Evolutionary conservation across 2,797 vertebrate genomes (phyloP).

Genomic region (Cichlasoma orientale): DNA sequence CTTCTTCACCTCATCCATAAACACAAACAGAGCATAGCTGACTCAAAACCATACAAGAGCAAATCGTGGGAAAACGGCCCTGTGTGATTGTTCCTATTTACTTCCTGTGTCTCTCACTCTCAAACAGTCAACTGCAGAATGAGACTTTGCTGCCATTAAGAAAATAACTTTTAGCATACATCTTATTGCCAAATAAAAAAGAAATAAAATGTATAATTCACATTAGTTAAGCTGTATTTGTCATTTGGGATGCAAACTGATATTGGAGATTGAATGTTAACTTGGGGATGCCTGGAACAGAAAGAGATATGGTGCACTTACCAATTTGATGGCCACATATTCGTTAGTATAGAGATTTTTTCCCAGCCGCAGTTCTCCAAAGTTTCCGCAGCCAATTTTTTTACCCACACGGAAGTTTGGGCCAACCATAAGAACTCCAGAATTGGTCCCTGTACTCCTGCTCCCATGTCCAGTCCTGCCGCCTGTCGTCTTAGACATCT

Average conservation of each 20-base stretch:
- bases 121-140: slow-evolving; percentile 11
- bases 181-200: neutral
- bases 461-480: slow-evolving; percentile 88
- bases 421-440: slow-evolving; percentile 98
- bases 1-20: slow-evolving; percentile 23
- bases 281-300: neutral
- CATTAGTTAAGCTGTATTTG: neutral
- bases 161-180: neutral
- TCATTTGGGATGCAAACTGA: neutral
- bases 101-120: slow-evolving; percentile 38
- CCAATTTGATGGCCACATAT: slow-evolving; percentile 99
- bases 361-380: slow-evolving; percentile 96
- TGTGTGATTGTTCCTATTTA: slow-evolving; percentile 11
- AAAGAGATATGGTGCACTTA: slow-evolving; percentile 74
- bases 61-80: slow-evolving; percentile 1
- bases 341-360: slow-evolving; percentile 99
- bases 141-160: neutral
- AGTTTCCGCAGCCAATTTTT: slow-evolving; percentile 99
- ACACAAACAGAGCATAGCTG: slow-evolving; percentile 33
- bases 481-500: slow-evolving; percentile 92
- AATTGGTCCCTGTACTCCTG: slow-evolving; percentile 91
- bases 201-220: neutral
- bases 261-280: neutral
- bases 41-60: slow-evolving; percentile 38
- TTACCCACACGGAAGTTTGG: slow-evolving; percentile 99